Conservation (phyloP, 2,888 invertebrate species). For the Unio pictorum region DNA sequence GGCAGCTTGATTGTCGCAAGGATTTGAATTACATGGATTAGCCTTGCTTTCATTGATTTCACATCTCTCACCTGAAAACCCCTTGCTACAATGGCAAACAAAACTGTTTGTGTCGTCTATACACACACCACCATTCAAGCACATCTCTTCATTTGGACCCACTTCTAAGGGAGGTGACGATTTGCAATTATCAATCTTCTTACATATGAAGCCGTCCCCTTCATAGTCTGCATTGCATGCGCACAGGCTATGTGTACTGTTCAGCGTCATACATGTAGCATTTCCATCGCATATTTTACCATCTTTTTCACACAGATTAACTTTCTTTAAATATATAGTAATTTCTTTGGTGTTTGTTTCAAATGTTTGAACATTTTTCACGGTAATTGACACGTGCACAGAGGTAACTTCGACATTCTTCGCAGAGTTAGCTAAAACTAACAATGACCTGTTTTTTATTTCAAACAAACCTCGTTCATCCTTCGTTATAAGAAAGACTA, state of each 20-base stretch:
- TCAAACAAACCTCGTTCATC: conserved; percentile 34
- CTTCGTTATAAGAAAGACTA: conserved; percentile 31
- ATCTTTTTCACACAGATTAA: conserved; percentile 24
- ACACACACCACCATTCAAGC: conserved; percentile 39
- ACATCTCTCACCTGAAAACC: conserved; percentile 38
- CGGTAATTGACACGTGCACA: conserved; percentile 30
- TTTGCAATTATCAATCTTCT: conserved; percentile 35
- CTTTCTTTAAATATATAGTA: conserved; percentile 28
- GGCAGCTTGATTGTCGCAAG: conserved; percentile 36
- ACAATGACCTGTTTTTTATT: conserved; percentile 30
- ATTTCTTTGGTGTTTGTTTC: conserved; percentile 29
- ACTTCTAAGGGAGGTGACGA: neutral
- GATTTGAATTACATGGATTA: conserved; percentile 27
- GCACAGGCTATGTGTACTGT: conserved; percentile 28
- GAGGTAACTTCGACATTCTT: conserved; percentile 24
- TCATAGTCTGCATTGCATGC: conserved; percentile 40
- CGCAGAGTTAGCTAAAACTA: conserved; percentile 31
- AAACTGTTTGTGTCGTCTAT: conserved; percentile 37
- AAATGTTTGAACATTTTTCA: conserved; percentile 33
- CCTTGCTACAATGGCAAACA: conserved; percentile 36
- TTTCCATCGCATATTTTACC: conserved; percentile 33
- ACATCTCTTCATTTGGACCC: conserved; percentile 8
- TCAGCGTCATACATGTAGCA: conserved; percentile 35
- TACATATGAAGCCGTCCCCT: conserved; percentile 36
- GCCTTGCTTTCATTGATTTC: conserved; percentile 21